A percentile compares a stretch with the other conserved stretches of the same genome.
Conservation (phyloP, 2,797 vertebrate genomes). For the Cetoscarus ocellatus region DNA sequence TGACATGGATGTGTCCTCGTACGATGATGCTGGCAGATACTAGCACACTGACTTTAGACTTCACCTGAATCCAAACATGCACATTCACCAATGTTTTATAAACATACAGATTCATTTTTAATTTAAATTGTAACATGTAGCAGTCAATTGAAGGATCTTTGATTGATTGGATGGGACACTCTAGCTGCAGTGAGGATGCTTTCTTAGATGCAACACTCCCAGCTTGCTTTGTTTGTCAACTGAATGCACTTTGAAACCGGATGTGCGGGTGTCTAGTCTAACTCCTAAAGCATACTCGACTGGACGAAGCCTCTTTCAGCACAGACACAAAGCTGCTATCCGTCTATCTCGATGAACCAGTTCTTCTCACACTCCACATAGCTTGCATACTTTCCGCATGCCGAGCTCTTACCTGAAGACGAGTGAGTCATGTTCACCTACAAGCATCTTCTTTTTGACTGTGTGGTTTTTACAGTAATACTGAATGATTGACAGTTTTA, state of each 20-base stretch:
- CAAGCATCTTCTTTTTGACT: constrained; percentile 2
- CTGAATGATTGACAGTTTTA: not conserved
- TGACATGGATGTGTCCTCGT: constrained; percentile 74
- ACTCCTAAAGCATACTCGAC: not conserved
- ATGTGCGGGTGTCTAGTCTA: not conserved
- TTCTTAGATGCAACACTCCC: constrained; percentile 8
- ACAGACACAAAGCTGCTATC: constrained; percentile 3
- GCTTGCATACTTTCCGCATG: constrained; percentile 47
- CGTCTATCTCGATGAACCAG: constrained; percentile 43
- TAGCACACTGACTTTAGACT: constrained; percentile 18
- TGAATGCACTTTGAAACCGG: constrained; percentile 29
- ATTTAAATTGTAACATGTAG: not conserved
- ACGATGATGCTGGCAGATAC: constrained; percentile 66
- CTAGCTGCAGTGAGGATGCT: not conserved
- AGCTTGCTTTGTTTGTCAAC: constrained; percentile 12
- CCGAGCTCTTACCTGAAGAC: not conserved
- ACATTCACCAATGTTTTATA: not conserved
- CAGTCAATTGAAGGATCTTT: constrained; percentile 10
- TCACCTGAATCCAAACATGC: not conserved
- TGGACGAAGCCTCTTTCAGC: constrained; percentile 21
- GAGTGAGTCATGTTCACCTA: constrained; percentile 10
- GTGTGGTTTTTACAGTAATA: not conserved
- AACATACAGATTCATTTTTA: constrained; percentile 2
- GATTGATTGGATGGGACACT: not conserved
- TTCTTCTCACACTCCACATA: constrained; percentile 33